A percentile compares a stretch with the other conserved stretches of the same genome.
Conservation (phyloP, 2,888 invertebrate genomes). For the Thecophora atra region DNA sequence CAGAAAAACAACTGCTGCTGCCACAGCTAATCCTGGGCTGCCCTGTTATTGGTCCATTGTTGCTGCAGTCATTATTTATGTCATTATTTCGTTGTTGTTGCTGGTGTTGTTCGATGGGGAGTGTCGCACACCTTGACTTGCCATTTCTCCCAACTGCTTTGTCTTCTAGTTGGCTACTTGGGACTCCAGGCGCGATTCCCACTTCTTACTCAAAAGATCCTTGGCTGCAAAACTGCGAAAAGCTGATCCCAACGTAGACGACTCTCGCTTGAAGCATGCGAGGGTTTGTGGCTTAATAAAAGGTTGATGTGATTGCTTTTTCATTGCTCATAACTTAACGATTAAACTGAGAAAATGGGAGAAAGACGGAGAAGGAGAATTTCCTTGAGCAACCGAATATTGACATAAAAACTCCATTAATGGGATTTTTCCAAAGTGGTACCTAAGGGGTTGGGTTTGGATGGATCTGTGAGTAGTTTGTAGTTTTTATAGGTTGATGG, state of each 20-base stretch:
- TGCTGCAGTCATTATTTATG: constrained; percentile 10
- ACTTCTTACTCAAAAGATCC: too few relatives aligned
- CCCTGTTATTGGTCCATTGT: not conserved
- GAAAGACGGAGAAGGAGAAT: too few relatives aligned
- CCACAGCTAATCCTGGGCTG: constrained; percentile 24
- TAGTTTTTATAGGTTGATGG: too few relatives aligned
- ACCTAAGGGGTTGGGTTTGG: too few relatives aligned
- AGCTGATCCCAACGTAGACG: too few relatives aligned
- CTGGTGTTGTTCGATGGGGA: not conserved
- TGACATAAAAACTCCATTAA: too few relatives aligned
- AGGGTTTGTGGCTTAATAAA: constrained; percentile 12
- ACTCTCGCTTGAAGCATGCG: not conserved
- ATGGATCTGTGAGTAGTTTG: too few relatives aligned
- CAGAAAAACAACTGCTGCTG: constrained; percentile 44
- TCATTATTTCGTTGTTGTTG: constrained; percentile 1
- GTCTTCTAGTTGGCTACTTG: not conserved
- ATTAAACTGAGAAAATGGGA: too few relatives aligned
- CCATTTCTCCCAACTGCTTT: constrained; percentile 13
- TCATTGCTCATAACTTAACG: not conserved
- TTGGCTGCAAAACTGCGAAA: too few relatives aligned
- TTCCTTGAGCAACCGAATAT: too few relatives aligned
- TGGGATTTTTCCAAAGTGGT: too few relatives aligned
- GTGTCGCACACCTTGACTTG: constrained; percentile 27
- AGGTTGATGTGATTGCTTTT: not conserved
- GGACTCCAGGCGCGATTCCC: too few relatives aligned